A percentile compares a stretch with the other conserved stretches of the same genome.
phyloP scores from a whole-genome alignment of 2,888 invertebrate genomes.

The Perizoma affinitatum region DNA sequence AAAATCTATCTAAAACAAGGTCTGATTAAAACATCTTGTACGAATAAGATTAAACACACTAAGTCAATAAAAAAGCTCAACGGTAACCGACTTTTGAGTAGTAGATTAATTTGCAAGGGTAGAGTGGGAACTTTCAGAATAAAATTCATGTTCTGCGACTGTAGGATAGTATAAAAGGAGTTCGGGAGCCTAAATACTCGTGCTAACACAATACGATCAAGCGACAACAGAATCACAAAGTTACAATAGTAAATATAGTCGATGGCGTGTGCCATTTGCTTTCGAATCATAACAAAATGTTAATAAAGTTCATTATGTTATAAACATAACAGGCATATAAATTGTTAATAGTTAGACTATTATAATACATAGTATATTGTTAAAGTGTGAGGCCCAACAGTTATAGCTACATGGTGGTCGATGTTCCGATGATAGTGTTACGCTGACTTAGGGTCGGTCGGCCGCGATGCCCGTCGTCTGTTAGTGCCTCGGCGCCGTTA shows the following conservation, averaged over 20 bases:
- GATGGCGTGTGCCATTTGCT: constrained; percentile 81
- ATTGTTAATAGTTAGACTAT: constrained; percentile 84
- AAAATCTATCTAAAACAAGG: too few relatives aligned
- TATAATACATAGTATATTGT: constrained; percentile 82
- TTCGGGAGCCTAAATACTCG: constrained; percentile 76
- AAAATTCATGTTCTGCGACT: too few relatives aligned
- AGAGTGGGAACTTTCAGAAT: too few relatives aligned
- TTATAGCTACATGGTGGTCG: constrained; percentile 83
- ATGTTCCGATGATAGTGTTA: constrained; percentile 82
- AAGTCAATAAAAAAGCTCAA: too few relatives aligned
- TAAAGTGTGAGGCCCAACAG: constrained; percentile 84
- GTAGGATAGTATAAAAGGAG: constrained; percentile 28
- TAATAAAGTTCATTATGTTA: constrained; percentile 83
- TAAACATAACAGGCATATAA: constrained; percentile 84
- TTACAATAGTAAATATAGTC: constrained; percentile 82
- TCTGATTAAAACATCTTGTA: too few relatives aligned
- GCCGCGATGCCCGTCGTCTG: constrained; percentile 69
- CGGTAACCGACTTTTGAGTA: too few relatives aligned
- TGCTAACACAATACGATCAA: constrained; percentile 80
- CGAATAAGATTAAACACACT: too few relatives aligned
- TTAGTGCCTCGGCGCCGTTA: constrained; percentile 86
- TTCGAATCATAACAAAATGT: constrained; percentile 67
- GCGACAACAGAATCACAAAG: constrained; percentile 79
- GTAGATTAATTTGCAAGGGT: too few relatives aligned
- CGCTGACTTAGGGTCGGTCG: constrained; percentile 68